Base-by-base conservation (phyloP, 1,140 invertebrate species). In the Drosophila lacteicornis region DNA sequence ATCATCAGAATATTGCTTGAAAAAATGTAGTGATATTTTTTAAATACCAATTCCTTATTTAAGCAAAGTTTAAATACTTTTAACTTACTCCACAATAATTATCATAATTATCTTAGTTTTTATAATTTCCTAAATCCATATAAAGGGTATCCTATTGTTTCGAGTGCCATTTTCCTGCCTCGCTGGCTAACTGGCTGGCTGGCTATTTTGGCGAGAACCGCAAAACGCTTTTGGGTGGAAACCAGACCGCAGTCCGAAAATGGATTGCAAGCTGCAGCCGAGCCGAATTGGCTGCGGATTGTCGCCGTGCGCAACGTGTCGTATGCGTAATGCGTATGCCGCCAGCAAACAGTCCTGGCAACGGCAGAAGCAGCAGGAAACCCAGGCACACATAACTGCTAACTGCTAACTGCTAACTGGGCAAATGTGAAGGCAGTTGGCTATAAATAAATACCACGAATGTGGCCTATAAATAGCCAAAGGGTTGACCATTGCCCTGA, bases 401-500 rank as follows among this genome's bases (percentile, higher is more conserved):
- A 49, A 17, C 25, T 22, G 3, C 40, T 13, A 47, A 27, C 11
- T 25, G 33, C 30, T 13, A 25, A 17, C 36, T 25, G 50, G n/a
- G 3, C 19, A 66, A 46, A 50, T 25, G 66, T 36, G 51, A 71
- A 49, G 33, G 68, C 40, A 30, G 17, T 19, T 11, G 51, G 12
- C 68, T 58, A 73, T 70, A 55, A 58, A 71, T 70, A 71, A 57
- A 58, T 70, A 70, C 51, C 63, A 71, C 66, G 57, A 73, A 66
- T 71, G 67, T 43, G 68, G 46, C 46, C 53, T 17, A 74, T 74
- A 74, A 74, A 74, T 74, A 73, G 53, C 55, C 55, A 42, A 51
- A 43, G 40, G 68, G 33, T 49, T 17, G 42, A 36, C 58, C 63
- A 36, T 27, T 27, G 17, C 13, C 33, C 15, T 56, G 53, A 56